These are phyloP conservation scores for Phalacrocorax aristotelis DNA, from an alignment of 2,113 vertebrate genomes.

Conservation along the genomic window DNA sequence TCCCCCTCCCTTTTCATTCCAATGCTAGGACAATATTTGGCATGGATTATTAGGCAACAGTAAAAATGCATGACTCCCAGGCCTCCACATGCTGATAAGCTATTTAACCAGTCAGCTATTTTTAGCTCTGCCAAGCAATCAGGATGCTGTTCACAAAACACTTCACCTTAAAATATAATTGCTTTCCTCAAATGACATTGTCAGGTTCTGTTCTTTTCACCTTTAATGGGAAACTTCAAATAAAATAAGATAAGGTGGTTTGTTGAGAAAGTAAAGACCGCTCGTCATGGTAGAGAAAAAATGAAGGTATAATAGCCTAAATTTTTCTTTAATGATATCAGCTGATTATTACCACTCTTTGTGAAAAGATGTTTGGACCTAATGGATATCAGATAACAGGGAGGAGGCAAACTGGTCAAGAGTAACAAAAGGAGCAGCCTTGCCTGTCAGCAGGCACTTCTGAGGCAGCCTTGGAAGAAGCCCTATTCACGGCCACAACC, in stretches of 20 bases:
- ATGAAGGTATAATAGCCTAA: not conserved
- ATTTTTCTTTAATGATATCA: not conserved
- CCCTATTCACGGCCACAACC: not conserved
- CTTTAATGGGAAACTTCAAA: not conserved
- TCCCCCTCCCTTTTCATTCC: not conserved
- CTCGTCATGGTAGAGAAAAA: not conserved
- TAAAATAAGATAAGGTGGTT: not conserved
- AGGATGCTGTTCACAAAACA: constrained; percentile 38
- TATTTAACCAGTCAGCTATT: not conserved
- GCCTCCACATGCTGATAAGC: not conserved
- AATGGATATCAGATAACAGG: not conserved
- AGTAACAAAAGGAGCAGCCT: not conserved
- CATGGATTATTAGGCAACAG: not conserved
- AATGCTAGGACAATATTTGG: not conserved
- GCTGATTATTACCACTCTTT: not conserved
- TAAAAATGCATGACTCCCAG: not conserved
- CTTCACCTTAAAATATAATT: constrained; percentile 52
- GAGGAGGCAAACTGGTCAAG: not conserved
- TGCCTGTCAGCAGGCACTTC: not conserved
- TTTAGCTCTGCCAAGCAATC: constrained; percentile 15
- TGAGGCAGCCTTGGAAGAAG: not conserved
- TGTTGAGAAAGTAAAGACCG: not conserved
- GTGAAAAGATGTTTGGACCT: not conserved
- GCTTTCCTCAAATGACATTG: constrained; percentile 37
- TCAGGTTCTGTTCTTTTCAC: not conserved